Conservation (phyloP, 2,113 vertebrate genomes). For the Periophthalmodon schlosseri region DNA sequence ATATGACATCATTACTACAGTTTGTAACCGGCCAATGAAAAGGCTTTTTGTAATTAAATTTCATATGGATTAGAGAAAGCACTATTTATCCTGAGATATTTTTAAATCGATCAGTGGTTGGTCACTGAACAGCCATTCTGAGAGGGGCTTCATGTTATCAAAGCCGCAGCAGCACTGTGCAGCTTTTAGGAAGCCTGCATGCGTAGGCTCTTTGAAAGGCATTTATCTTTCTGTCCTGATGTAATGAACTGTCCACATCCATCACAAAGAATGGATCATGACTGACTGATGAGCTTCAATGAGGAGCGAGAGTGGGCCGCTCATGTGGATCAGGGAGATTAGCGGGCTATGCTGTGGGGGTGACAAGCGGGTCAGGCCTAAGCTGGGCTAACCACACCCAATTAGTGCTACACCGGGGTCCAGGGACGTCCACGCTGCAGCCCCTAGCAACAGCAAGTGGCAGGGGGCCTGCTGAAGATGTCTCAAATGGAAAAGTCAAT, state of each 20-base stretch:
- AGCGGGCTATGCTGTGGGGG: constrained; percentile 51
- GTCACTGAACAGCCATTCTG: constrained; percentile 21
- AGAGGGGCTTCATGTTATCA: constrained; percentile 18
- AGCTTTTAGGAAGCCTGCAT: constrained; percentile 27
- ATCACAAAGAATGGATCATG: constrained; percentile 65
- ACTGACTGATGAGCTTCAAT: constrained; percentile 63
- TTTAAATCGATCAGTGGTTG: constrained; percentile 46
- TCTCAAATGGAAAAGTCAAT: constrained; percentile 47
- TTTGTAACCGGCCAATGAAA: constrained; percentile 46
- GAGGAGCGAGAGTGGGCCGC: constrained; percentile 38
- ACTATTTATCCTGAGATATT: constrained; percentile 40
- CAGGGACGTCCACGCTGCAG: constrained; percentile 22
- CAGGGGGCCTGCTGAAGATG: constrained; percentile 33
- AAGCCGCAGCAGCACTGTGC: not conserved
- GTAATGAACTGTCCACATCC: constrained; percentile 68
- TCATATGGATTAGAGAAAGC: constrained; percentile 28
- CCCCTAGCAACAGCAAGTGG: constrained; percentile 37
- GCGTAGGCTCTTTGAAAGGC: constrained; percentile 50
- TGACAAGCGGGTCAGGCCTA: constrained; percentile 63
- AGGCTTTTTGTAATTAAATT: constrained; percentile 57
- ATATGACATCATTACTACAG: constrained; percentile 43
- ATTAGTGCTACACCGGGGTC: constrained; percentile 52
- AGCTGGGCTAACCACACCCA: constrained; percentile 64
- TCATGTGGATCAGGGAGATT: constrained; percentile 60
- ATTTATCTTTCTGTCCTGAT: constrained; percentile 67